Evolutionary conservation across 1,140 invertebrate genomes (phyloP), one percentile per base, ranked within the genome.

Genomic region (Papilio dardanus): DNA sequence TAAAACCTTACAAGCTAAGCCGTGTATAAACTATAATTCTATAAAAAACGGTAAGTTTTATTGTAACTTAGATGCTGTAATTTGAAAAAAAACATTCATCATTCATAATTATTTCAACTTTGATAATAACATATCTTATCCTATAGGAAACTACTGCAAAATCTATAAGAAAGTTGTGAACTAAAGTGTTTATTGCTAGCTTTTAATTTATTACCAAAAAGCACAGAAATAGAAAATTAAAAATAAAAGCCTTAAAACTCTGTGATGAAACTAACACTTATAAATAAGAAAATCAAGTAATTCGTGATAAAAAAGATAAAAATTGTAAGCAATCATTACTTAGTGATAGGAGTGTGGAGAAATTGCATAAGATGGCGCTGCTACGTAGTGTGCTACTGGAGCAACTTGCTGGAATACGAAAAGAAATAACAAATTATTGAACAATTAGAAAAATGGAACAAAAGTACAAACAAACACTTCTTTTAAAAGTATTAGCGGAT

Each of bases 31-130:
- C 50, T 5, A 65, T 67, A 65, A 42, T 21, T 74, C 33, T 79
- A 69, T 69, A n/a, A 74, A 31, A 74, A 40, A 50, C 62, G 68
- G 10, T 62, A 54, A 21, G 58, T 69, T 65, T 74, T 77, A 71
- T 84, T 84, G 79, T 84, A 83, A 81, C 83, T 79, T 54, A 80
- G 81, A 85, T 85, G 83, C 83, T 79, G 75, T 81, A 71, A 76
- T 71, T 75, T 76, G 77, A 74, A 79, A 80, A 50, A 76, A 69
- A 24, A 24, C 67, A 69, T 69, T 40, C 67, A 42, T 12, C 35
- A 69, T 46, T 75, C 75, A 77, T 68, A 78, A 35, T 74, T 19
- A 37, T 21, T 74, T 74, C 28, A n/a, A 74, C 21, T 19, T 33
- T 42, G 30, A 35, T 3, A 37, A 37, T 33, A 62, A 28, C 28